Base-by-base conservation (phyloP, 2,888 invertebrate genomes). In the Nebria brevicollis region DNA sequence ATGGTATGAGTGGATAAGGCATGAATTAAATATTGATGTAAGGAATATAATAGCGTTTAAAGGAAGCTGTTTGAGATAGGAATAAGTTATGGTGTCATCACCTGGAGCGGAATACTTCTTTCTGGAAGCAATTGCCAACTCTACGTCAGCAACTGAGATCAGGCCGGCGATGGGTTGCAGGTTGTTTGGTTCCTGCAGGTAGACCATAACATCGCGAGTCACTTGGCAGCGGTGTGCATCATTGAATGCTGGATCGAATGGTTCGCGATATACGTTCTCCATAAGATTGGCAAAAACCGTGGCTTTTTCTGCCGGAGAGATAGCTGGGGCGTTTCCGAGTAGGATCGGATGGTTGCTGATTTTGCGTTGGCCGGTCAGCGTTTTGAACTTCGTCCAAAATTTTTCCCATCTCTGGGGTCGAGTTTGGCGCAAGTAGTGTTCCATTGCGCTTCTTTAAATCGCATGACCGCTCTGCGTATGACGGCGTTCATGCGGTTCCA, bases 41-140 rank as follows among this genome's bases (percentile, higher is more conserved):
- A 73, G 65, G 13, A 72, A 72, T 8, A 34, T 10, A 20, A 70
- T 77, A n/a, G 77, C 72, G 3, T 13, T 13, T n/a, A 7, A 15
- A 25, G 77, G 72, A 8, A 78, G 66, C 1, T 34, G 26, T 66
- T 78, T 78, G 1, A 78, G 72, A 0, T 15, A 11, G 10, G 1
- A 13, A 41, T 77, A 11, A 0, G 26, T 72, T 11, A 77, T 77
- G 1, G 25, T 54, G 25, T 77, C 77, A 26, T 77, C 77, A 65
- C 72, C 72, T 6, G 78, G 78, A 34, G 72, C 54, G 10, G 20
- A 72, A 7, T 72, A 73, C 20, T 73, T 72, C 1, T 3, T 3
- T 20, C 25, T 68, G 15, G 10, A n/a, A 11, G 2, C 26, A 3
- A 73, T 78, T 1, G n/a, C 13, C 1, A 6, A 10, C 1, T 41